Evolutionary conservation across 2,113 vertebrate species (phyloP), one percentile per base, ranked within the genome.

Genomic region (Microtus ochrogaster): DNA sequence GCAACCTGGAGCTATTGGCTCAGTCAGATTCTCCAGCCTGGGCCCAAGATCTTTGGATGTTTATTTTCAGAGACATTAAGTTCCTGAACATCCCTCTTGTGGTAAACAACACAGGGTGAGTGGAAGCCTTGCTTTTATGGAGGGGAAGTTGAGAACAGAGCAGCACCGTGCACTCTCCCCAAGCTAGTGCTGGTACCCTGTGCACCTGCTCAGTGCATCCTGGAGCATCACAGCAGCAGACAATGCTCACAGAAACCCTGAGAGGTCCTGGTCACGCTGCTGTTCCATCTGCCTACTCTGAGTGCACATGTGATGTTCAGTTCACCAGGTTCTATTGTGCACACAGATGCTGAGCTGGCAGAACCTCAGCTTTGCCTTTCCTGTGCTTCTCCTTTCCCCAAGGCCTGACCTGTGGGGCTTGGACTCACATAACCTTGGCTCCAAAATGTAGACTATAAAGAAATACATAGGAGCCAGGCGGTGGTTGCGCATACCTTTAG

Each of bases 1-100:
- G 98, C 96, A 99, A 99, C 92, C 98, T 99, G 89, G 98, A 99
- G 96, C 98, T 99, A 47, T 96, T 99, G 98, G 97, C 98, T 52
- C 98, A 97, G 77, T 76, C 87, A 0, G 91, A 97, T 16, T 94
- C 96, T 22, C 97, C 96, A 0, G 76, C 95, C 74, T 98, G 98
- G 97, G 97, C 99, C 58, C 99, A 98, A 94, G 98, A 96, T 4
- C 98, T 99, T 21, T 99, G 99, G 99, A 98, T 99, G 96, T 99
- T 99, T 87, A 99, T 99, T 97, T 99, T 99, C 98, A 95, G 92
- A 21, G 98, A 99, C 79, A 78, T 97, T 5, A 99, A 99, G 77
- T 98, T 99, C 7, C 98, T 99, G 96, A 96, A 98, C 89, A 97
- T 99, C 90, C 98, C 98, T 81, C 97, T 97, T 2, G 97, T 97